These are phyloP conservation scores for Nanger granti DNA, from an alignment of 2,113 vertebrate genomes.

Conservation along the genomic window DNA sequence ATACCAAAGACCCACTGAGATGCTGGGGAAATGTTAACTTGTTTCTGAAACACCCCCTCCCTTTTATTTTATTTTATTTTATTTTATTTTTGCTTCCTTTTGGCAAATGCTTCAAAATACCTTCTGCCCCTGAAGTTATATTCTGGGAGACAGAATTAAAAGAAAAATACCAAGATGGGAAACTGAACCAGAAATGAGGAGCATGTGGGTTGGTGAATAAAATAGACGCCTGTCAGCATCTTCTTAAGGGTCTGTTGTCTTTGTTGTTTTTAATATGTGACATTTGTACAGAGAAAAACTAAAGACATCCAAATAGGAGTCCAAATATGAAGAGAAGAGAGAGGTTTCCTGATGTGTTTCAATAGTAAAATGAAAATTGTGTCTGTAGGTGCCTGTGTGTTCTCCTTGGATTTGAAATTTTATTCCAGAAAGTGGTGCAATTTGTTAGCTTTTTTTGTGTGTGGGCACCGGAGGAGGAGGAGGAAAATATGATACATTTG, in stretches of 20 bases:
- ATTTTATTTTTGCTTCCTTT: background rate
- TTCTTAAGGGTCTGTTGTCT: background rate
- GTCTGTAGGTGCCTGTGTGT: constrained; percentile 17
- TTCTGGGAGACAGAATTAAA: constrained; percentile 1
- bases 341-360: constrained; percentile 38
- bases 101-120: constrained; percentile 45
- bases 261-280: background rate
- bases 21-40: constrained; percentile 6
- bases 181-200: constrained; percentile 49
- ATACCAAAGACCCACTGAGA: background rate
- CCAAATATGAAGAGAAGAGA: constrained; percentile 59
- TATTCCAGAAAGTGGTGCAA: constrained; percentile 40
- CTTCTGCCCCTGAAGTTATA: background rate
- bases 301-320: constrained; percentile 36
- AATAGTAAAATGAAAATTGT: constrained; percentile 49
- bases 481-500: constrained; percentile 69
- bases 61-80: too few relatives aligned
- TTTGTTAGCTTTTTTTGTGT: constrained; percentile 43
- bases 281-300: constrained; percentile 14
- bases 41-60: constrained; percentile 29
- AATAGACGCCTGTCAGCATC: constrained; percentile 13
- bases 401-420: constrained; percentile 57
- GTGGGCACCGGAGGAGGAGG: constrained; percentile 49
- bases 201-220: background rate
- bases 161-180: constrained; percentile 59